A percentile compares a stretch with the other conserved stretches of the same genome.
phyloP scores from a whole-genome alignment of 2,113 vertebrate species.

The Rhinoderma darwinii region DNA sequence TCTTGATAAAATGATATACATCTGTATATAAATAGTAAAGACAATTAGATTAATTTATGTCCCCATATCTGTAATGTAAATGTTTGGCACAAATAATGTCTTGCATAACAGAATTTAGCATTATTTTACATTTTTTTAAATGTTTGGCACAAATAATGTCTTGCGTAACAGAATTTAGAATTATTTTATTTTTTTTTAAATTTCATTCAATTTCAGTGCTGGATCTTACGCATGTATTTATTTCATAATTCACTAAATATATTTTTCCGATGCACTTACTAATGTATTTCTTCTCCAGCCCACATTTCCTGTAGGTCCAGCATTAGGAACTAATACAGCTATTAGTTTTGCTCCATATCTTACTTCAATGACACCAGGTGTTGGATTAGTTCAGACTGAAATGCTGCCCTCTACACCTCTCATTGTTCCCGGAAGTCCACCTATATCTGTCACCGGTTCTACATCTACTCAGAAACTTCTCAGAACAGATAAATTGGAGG shows the following conservation, averaged over 20 bases:
- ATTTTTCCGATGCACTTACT: not conserved
- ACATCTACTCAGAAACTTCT: conserved; percentile 92
- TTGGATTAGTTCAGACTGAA: conserved; percentile 91
- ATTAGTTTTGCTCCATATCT: conserved; percentile 93
- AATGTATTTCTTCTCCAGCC: conserved; percentile 80
- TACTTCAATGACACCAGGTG: conserved; percentile 87
- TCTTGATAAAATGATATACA: too few relatives aligned
- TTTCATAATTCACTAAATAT: not conserved
- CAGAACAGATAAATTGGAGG: conserved; percentile 95
- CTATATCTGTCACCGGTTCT: conserved; percentile 85
- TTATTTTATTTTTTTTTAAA: not conserved
- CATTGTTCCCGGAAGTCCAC: conserved; percentile 87
- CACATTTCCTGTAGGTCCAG: conserved; percentile 91
- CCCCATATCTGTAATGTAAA: too few relatives aligned
- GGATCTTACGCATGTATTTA: not conserved
- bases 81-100: not conserved
- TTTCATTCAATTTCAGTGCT: not conserved
- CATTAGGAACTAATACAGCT: conserved; percentile 85
- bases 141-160: not conserved
- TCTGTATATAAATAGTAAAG: not conserved
- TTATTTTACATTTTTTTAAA: not conserved
- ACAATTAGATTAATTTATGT: not conserved
- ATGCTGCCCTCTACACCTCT: conserved; percentile 88
- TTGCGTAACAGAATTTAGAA: not conserved
- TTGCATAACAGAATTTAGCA: not conserved